These are phyloP conservation scores for Myotis vivesi DNA, from an alignment of 2,797 vertebrate species.

Conservation along the genomic window DNA sequence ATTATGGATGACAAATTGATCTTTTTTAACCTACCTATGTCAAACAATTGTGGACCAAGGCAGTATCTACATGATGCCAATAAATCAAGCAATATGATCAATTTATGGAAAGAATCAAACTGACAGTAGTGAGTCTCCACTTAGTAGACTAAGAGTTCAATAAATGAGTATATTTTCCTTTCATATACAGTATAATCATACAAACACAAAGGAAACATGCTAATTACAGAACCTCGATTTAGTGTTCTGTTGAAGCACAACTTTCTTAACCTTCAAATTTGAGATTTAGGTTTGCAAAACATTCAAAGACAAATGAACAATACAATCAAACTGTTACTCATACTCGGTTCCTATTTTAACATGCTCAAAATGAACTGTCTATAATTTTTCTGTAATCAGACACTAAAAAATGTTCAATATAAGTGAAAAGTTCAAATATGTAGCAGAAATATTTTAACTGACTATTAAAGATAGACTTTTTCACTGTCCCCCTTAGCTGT, in stretches of 20 bases:
- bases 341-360: neutral
- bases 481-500: constrained; percentile 1
- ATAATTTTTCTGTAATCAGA: constrained; percentile 27
- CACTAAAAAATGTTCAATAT: constrained; percentile 49
- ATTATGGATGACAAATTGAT: neutral
- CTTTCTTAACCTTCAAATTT: neutral
- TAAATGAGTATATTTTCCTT: neutral
- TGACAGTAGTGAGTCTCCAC: neutral
- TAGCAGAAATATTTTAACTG: constrained; percentile 13
- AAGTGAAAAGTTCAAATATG: neutral
- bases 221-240: neutral
- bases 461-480: neutral
- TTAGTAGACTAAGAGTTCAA: neutral
- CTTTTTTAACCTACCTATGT: neutral
- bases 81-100: neutral
- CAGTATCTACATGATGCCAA: neutral
- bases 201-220: neutral
- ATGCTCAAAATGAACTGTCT: constrained; percentile 16
- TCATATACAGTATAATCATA: neutral
- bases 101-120: neutral
- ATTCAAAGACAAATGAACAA: neutral
- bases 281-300: neutral
- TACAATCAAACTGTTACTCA: constrained; percentile 13
- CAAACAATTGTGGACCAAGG: neutral
- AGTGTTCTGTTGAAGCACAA: neutral